Percentiles rank a stretch among this genome's conserved stretches.
Evolutionary conservation across 2,797 vertebrate species (phyloP).

Genomic region (Lateolabrax maculatus): DNA sequence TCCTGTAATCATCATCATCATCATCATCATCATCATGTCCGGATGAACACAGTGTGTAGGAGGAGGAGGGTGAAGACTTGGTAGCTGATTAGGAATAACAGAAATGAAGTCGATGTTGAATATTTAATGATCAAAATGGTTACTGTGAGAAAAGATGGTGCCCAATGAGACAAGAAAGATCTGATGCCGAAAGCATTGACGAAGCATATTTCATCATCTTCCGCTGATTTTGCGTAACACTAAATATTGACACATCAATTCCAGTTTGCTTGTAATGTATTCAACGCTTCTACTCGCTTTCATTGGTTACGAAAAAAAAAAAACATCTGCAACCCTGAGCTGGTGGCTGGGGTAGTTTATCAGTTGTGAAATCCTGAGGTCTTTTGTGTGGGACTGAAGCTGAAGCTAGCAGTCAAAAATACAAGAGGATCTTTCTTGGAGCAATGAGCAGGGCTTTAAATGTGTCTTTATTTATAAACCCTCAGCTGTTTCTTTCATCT

Average conservation of each 20-base stretch:
- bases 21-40: constrained; percentile 24
- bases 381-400: constrained; percentile 71
- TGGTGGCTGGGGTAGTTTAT: constrained; percentile 43
- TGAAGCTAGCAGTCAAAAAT: constrained; percentile 75
- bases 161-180: neutral
- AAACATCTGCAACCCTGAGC: constrained; percentile 2
- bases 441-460: constrained; percentile 81
- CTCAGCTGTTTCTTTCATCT: constrained; percentile 89
- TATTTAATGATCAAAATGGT: neutral
- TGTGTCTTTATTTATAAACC: constrained; percentile 88
- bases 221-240: neutral
- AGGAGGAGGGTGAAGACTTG: neutral
- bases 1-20: too few relatives aligned
- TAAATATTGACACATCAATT: neutral
- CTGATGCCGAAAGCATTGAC: neutral
- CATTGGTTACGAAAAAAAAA: neutral
- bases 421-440: constrained; percentile 82
- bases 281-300: neutral
- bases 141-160: too few relatives aligned
- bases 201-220: neutral
- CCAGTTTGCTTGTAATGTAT: neutral
- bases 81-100: neutral
- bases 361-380: constrained; percentile 71
- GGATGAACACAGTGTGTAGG: constrained; percentile 8
- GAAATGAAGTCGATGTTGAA: neutral